Base-by-base conservation (phyloP, 2,888 invertebrate genomes). In the Liopterus haemorrhoidalis region DNA sequence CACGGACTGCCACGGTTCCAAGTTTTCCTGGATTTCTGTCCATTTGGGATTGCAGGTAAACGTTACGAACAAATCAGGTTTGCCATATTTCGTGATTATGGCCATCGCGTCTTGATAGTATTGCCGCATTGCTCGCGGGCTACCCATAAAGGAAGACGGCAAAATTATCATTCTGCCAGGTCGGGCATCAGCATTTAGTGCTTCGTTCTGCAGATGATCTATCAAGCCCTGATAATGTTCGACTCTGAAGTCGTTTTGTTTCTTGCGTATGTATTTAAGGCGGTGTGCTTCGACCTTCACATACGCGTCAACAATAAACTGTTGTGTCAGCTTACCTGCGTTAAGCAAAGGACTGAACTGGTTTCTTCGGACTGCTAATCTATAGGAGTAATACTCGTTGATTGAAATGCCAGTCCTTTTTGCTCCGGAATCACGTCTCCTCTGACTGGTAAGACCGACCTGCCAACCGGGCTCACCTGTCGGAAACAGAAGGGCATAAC, bases 101-200 rank as follows among this genome's bases (percentile, higher is more conserved):
- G 64, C 54, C 66, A 69, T 68, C 1, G 63, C 62, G 56, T 67
- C 66, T 49, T 69, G 63, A 49, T 60, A 63, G 21, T 58, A 54
- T 53, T 67, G 57, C 16, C 57, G 49, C 61, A 63, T 60, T 30
- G 57, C 52, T 11, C 63, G 49, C 4, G 62, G 62, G 19, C 60
- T 52, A 5, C 64, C 62, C 11, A 48, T 44, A 49, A 64, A 67
- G 16, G 61, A 54, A 5, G 62, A 60, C 22, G 65, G 63, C 19
- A 66, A 50, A 37, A 65, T 61, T 8, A 64, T 52, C 37, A 57
- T 55, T 54, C 51, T 55, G 39, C 64, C 64, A 43, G 57, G 48
- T 28, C 33, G 24, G 6, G 18, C 32, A 36, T 54, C 46, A 9
- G 42, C 38, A 22, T 51, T 35, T 21, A 50, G 46, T 22, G 56